Base-by-base conservation (phyloP, 2,797 vertebrate species). In the Tapera naevia region DNA sequence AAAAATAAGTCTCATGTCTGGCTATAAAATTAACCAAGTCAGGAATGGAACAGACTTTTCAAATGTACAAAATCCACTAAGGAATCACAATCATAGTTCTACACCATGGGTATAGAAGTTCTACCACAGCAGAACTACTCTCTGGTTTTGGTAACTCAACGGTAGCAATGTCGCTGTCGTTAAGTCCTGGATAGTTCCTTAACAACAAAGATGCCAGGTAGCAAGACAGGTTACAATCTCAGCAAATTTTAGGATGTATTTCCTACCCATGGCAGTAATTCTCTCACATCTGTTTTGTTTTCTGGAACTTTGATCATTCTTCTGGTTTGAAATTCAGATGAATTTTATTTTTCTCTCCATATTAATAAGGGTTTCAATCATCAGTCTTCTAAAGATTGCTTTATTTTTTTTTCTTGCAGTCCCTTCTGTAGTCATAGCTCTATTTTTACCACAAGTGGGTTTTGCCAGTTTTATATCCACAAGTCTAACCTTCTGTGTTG, bases 401-500 rank as follows among this genome's bases (percentile, higher is more conserved):
- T 82, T 28, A 17, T 53, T 62, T 69, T 33, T 62, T 37, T 64
- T 88, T 57, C 35, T 78, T 74, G 18, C 11, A 45, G 12, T 67
- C 12, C 33, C 25, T 85, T 74, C 37, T 89, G 10, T 69, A 85
- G 53, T 74, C 33, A 28, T 32, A 80, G 53, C 22, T 89, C 54
- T 93, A 2, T 89, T 94, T 96, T 85, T 91, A 71, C 58, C 21
- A 60, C 48, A 37, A n/a, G 57, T 50, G 18, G 87, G 28, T 71
- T 95, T 92, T 89, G 57, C 58, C 65, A 86, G 41, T 74, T 93
- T 89, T 84, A 19, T 67, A 78, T 83, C 37, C 74, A 76, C 67
- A 89, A 80, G 43, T 78, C 48, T 86, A 82, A 80, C 24, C 75
- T 92, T 85, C 69, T 65, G 46, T 86, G n/a, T 71, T 95, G 81